Evolutionary conservation across 2,113 vertebrate genomes (phyloP), one percentile per base, ranked within the genome.

Genomic region (Caracal caracal): DNA sequence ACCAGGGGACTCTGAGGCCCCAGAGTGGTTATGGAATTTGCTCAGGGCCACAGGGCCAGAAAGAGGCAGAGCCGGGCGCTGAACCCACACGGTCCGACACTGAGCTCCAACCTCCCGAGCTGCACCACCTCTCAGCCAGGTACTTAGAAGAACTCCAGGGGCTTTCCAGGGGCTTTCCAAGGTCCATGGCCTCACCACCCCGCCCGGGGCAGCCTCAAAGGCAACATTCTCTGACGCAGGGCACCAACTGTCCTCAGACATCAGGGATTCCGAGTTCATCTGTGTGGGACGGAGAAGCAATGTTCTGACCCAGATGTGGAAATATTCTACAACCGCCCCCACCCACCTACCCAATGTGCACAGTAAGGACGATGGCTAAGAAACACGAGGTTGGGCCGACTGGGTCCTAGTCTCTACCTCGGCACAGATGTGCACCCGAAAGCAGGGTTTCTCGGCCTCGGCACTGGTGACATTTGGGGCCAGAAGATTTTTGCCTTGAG

Each of bases 261-360:
- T 75, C 26, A 22, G 20, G 10, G n/a, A 76, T 40, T 68, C 90
- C 80, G 82, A 49, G 82, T 17, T 66, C 85, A n/a, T 19, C 22
- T 28, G 12, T 10, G 28, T 35, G 11, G 66, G 51, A 56, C 10
- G 12, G 35, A 85, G 59, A 43, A 59, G 51, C n/a, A 17, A 24
- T 0, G 4, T 51, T 76, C 53, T 61, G 53, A 81, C 61, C 68
- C 79, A 68, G 65, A 53, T 13, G 11, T 22, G 22, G 28, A 40
- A 61, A 47, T 10, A 28, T 2, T 24, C 15, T 1, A 40, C 20
- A 30, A 5, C 10, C 4, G 33, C 17, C 22, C 17, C 80, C 6
- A 40, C 43, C 30, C 1, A 5, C 13, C 30, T 71, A 6, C 33
- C 35, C 68, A 15, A 19, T 0, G 3, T 10, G n/a, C 61, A 3